Evolutionary conservation across 2,113 vertebrate species (phyloP).

Genomic region (Ptychochromis oligacanthus): DNA sequence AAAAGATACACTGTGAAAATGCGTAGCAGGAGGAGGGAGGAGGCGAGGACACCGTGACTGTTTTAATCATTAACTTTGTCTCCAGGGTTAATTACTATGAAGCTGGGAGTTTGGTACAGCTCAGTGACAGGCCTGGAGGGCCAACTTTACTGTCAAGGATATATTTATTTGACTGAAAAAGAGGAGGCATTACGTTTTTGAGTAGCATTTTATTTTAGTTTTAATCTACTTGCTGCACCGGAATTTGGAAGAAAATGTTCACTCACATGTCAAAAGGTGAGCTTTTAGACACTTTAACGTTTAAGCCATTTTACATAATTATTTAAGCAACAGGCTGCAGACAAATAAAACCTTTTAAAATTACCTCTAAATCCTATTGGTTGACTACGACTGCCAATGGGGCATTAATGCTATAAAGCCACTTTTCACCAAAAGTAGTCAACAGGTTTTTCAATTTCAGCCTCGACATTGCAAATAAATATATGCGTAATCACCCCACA

Average conservation of each 20-base stretch:
- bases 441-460: background rate
- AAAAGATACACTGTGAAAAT: constrained; percentile 72
- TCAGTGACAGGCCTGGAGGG: constrained; percentile 35
- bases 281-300: background rate
- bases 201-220: background rate
- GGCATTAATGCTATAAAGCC: background rate
- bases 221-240: background rate
- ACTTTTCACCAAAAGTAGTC: background rate
- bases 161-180: constrained; percentile 6
- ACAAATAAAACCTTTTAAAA: background rate
- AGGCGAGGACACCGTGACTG: constrained; percentile 34
- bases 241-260: background rate
- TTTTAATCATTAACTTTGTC: constrained; percentile 72
- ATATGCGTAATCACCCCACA: background rate
- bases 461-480: background rate
- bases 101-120: constrained; percentile 27
- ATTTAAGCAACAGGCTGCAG: background rate
- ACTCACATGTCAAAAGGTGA: background rate
- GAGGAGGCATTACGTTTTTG: fast-evolving
- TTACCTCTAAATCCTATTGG: background rate
- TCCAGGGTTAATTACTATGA: constrained; percentile 63
- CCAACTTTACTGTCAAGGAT: constrained; percentile 4
- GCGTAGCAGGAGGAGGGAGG: constrained; percentile 21
- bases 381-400: background rate
- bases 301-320: background rate